A percentile compares a stretch with the other conserved stretches of the same genome.
phyloP scores from a whole-genome alignment of 2,113 vertebrate species.

The Peromyscus leucopus region DNA sequence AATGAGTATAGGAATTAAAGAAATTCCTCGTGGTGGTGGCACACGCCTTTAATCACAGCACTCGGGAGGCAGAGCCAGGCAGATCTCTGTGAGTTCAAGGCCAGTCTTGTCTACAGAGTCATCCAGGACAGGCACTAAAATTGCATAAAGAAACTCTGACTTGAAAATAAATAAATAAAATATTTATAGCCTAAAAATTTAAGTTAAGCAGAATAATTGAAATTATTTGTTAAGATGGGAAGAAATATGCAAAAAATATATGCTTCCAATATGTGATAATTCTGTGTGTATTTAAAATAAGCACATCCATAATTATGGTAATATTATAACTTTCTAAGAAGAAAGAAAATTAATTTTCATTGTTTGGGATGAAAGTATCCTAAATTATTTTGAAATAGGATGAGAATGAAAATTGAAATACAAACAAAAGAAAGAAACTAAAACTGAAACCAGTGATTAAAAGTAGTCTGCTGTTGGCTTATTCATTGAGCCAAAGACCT shows the following conservation, averaged over 20 bases:
- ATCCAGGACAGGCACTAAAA: too few species aligned
- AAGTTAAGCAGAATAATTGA: conserved; percentile 11
- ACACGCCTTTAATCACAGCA: too few species aligned
- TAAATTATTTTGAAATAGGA: conserved; percentile 46
- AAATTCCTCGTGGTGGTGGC: too few species aligned
- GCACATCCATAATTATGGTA: background rate
- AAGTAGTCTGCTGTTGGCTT: conserved; percentile 14
- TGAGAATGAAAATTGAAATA: conserved; percentile 58
- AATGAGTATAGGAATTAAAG: too few species aligned
- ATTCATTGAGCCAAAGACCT: background rate
- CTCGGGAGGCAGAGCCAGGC: too few species aligned
- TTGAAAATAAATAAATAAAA: too few species aligned
- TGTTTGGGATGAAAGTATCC: background rate
- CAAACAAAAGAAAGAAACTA: background rate
- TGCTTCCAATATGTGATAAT: background rate
- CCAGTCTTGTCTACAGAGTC: too few species aligned
- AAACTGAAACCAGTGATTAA: conserved; percentile 37
- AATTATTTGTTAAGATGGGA: conserved; percentile 17
- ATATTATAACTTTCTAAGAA: conserved; percentile 35
- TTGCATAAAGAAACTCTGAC: too few species aligned
- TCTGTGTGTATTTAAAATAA: conserved; percentile 35
- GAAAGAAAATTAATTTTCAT: conserved; percentile 45
- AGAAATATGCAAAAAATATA: background rate
- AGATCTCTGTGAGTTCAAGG: too few species aligned
- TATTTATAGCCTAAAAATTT: background rate